Conservation (phyloP, 2,797 vertebrate genomes). For the Lepus townsendii region DNA sequence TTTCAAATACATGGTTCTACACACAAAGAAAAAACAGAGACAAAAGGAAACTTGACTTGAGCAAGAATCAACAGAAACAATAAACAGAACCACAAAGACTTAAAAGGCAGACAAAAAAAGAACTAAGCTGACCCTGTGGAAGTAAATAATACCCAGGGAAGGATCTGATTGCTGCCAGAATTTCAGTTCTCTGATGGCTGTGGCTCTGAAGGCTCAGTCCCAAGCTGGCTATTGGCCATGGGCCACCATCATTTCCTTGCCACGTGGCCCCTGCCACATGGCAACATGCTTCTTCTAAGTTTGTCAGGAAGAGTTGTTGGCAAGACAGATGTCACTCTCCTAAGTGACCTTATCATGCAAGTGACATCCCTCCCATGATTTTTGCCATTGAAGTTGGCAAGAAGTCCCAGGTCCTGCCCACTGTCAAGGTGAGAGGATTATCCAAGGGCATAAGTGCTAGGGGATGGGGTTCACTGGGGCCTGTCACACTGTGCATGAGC, state of each 20-base stretch:
- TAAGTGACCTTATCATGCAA: not conserved
- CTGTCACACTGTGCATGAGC: not conserved
- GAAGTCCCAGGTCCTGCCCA: not conserved
- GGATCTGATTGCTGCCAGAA: not conserved
- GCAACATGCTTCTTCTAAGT: not conserved
- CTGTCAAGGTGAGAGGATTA: not conserved
- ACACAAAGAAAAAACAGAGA: not conserved
- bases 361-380: not conserved
- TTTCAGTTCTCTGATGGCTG: not conserved
- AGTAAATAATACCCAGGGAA: conserved; percentile 12
- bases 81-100: not conserved
- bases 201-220: not conserved
- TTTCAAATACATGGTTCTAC: not conserved
- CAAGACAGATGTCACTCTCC: not conserved
- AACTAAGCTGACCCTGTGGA: not conserved
- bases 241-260: not conserved
- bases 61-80: not conserved
- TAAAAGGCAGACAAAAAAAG: conserved; percentile 15
- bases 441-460: not conserved
- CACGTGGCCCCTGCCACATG: not conserved
- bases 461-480: not conserved
- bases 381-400: not conserved
- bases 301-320: not conserved
- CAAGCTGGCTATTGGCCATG: not conserved
- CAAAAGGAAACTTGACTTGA: not conserved